Conservation (phyloP, 2,113 vertebrate species). For the Pseudolaguvia tuberculata region DNA sequence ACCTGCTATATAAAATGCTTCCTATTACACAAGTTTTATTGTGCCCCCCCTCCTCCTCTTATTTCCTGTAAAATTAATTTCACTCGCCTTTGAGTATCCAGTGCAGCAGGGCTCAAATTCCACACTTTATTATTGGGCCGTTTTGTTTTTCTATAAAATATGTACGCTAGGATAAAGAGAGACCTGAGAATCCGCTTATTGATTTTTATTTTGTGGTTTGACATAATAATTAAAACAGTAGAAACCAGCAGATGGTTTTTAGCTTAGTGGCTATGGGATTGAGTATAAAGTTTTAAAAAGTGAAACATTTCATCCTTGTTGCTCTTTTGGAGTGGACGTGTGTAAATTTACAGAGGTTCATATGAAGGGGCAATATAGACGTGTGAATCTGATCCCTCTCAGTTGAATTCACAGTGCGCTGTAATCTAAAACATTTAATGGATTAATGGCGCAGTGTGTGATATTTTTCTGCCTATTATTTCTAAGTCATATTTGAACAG, state of each 20-base stretch:
- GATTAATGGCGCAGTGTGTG: constrained; percentile 15
- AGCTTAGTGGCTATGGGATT: constrained; percentile 29
- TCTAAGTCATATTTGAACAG: not conserved
- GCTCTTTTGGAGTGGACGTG: constrained; percentile 3
- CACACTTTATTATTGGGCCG: constrained; percentile 55
- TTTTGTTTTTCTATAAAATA: constrained; percentile 61
- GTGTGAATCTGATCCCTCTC: constrained; percentile 24
- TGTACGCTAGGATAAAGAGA: constrained; percentile 60
- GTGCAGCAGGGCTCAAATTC: constrained; percentile 59
- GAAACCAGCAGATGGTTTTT: constrained; percentile 62
- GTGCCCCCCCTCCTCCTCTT: constrained; percentile 39
- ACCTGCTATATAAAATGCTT: constrained; percentile 40
- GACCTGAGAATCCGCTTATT: constrained; percentile 59
- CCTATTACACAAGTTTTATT: constrained; percentile 48
- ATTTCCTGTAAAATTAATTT: constrained; percentile 61
- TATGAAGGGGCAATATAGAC: constrained; percentile 8
- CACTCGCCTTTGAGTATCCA: constrained; percentile 58
- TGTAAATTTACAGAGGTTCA: constrained; percentile 21
- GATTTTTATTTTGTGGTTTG: constrained; percentile 61
- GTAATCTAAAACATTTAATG: constrained; percentile 29
- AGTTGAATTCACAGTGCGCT: constrained; percentile 2
- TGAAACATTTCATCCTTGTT: constrained; percentile 34
- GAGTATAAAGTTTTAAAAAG: constrained; percentile 28
- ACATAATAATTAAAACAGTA: constrained; percentile 59
- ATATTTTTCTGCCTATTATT: constrained; percentile 27